Base-by-base conservation (phyloP, 2,797 vertebrate genomes). In the Scleropages formosus region DNA sequence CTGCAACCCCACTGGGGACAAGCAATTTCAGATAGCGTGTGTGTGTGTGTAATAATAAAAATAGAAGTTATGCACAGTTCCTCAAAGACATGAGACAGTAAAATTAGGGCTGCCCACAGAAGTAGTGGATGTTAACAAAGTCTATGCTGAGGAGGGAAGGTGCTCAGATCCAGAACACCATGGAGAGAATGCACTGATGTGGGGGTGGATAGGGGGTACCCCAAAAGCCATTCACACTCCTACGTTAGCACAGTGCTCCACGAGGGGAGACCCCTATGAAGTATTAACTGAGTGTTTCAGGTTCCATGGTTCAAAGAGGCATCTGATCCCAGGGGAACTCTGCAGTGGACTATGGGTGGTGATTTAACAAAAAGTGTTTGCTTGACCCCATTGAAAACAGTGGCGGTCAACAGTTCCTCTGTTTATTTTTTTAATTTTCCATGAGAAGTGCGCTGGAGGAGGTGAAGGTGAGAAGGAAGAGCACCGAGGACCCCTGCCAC, bases 261-360 rank as follows among this genome's bases (percentile, higher is more conserved):
- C 74, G 51, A 75, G 77, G 82, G 58, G 87, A 87, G 75, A 79
- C 76, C 82, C 87, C 82, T 64, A 82, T 84, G 72, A 84, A 86
- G 78, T 78, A 86, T 83, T 85, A 85, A 83, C 69, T 74, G 78
- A 82, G 74, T 78, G 72, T 82, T 73, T n/a, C 79, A 79, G 78
- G 70, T 80, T 7, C 27, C 77, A 71, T 39, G n/a, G n/a, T n/a
- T n/a, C n/a, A n/a, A n/a, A n/a, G n/a, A n/a, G n/a, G n/a, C n/a
- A n/a, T n/a, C n/a, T n/a, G n/a, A n/a, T n/a, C n/a, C n/a, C n/a
- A n/a, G n/a, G n/a, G n/a, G n/a, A n/a, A n/a, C n/a, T n/a, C n/a
- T n/a, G n/a, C n/a, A n/a, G n/a, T n/a, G n/a, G n/a, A n/a, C n/a
- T n/a, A n/a, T n/a, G n/a, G n/a, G n/a, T n/a, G n/a, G n/a, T n/a